A percentile compares a stretch with the other conserved stretches of the same genome.
Evolutionary conservation across 2,888 invertebrate species (phyloP).

Genomic region (Drosophila vallismaia): DNA sequence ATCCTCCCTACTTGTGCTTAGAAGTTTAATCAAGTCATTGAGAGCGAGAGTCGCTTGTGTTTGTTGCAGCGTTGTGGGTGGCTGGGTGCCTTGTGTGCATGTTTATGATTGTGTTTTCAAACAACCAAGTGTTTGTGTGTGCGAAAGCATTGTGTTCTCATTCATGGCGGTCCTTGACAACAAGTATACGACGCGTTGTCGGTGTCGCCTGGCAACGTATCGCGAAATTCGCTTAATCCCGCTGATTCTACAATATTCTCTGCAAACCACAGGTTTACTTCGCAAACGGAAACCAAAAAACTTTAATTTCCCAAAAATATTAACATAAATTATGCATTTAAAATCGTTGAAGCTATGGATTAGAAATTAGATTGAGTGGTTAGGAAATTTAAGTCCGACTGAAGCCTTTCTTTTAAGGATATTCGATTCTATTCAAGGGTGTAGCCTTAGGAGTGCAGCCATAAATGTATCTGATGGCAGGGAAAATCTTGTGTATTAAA

Average conservation of each 20-base stretch:
- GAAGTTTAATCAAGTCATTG: conserved; percentile 69
- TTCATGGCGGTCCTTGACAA: conserved; percentile 35
- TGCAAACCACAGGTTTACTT: conserved; percentile 17
- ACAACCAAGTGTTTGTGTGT: conserved; percentile 12
- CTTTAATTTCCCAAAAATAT: not conserved
- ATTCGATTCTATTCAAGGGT: conserved; percentile 10
- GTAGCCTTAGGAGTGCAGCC: not conserved
- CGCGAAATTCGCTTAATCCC: conserved; percentile 58
- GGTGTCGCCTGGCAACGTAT: conserved; percentile 53
- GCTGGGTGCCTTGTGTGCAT: not conserved
- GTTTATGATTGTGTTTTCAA: conserved; percentile 6
- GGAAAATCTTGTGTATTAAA: conserved; percentile 36
- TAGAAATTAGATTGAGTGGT: not conserved
- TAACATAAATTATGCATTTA: not conserved
- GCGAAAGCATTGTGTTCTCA: conserved; percentile 28
- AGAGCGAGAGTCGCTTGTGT: conserved; percentile 34
- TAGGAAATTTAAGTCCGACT: not conserved
- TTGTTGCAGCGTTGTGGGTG: not conserved
- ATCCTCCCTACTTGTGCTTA: conserved; percentile 20
- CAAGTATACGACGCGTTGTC: conserved; percentile 60
- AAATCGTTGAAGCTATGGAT: not conserved
- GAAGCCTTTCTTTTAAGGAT: not conserved
- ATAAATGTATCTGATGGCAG: not conserved
- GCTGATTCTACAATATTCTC: conserved; percentile 2
- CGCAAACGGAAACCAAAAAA: not conserved